Evolutionary conservation across 2,113 vertebrate species (phyloP).

Genomic region (Mellivora capensis): DNA sequence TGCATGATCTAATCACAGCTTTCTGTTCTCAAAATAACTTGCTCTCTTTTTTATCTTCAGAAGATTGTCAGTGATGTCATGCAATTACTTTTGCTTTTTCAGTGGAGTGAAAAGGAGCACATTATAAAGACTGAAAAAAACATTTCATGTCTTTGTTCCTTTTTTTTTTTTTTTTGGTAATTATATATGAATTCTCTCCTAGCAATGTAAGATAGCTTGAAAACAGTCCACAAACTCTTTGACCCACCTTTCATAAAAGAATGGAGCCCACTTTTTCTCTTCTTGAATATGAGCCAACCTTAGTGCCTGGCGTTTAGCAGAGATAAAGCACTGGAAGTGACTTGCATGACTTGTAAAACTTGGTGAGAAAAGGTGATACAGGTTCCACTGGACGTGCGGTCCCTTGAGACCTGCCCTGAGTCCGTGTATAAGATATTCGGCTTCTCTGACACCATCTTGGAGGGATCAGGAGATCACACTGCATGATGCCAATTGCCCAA

Average conservation of each 20-base stretch:
- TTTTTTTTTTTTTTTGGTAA: background rate
- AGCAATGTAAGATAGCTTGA: background rate
- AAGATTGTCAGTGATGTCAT: constrained; percentile 1
- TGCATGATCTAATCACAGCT: background rate
- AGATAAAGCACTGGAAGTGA: background rate
- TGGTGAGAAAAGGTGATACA: background rate
- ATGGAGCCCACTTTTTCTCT: background rate
- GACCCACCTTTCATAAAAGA: background rate
- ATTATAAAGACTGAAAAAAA: background rate
- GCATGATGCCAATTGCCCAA: background rate
- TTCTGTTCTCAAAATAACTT: constrained; percentile 31
- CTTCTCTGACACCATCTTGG: too few relatives aligned
- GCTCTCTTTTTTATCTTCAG: background rate
- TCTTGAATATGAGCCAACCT: too few relatives aligned
- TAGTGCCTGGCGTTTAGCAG: background rate
- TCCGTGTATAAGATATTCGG: accelerated
- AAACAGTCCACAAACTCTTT: background rate
- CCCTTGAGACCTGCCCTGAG: background rate
- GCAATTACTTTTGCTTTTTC: constrained; percentile 10
- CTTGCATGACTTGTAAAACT: accelerated
- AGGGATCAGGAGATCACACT: background rate
- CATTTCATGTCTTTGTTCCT: background rate
- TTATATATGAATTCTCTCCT: background rate
- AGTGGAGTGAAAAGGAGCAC: background rate
- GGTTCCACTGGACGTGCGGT: background rate